Evolutionary conservation across 2,888 invertebrate genomes (phyloP), one percentile per base, ranked within the genome.

Genomic region (Pyrrhia umbra): DNA sequence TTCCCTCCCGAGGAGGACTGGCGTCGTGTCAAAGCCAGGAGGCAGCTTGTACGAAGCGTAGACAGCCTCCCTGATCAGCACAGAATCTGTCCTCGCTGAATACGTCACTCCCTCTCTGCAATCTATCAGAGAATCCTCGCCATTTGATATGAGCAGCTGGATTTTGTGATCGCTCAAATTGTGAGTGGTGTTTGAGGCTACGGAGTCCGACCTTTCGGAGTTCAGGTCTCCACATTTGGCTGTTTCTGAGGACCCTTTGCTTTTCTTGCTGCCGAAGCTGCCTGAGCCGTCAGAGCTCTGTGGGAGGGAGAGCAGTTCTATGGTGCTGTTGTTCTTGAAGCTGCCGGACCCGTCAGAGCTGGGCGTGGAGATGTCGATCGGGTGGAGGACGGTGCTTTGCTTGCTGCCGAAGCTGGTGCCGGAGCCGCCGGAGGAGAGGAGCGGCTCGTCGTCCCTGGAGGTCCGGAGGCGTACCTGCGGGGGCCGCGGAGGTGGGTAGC

Each of bases 401-500:
- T 93, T 93, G 89, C 93, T 94, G 81, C 90, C 89, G 84, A 90
- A 94, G 85, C 93, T 94, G 70, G 93, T 93, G 70, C 92, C 90
- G 10, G 94, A 94, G 34, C 93, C 92, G 46, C 90, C 92, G 59
- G 94, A 93, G 57, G 93, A 92, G 46, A 94, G 87, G 30, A 93
- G 91, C 58, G 95, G 94, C 86, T 96, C 95, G 85, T 96, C 94
- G 83, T 94, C 94, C 79, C 92, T 88, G 84, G 85, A 82, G 86
- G 89, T 84, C 77, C 92, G 93, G 72, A 90, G 90, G 79, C 93
- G 94, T 94, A 96, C 96, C 96, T 96, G 96, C 77, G 96, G 95
- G 79, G 96, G 96, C 82, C 97, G 96, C 56, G 97, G 97, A 50
- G 98, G 97, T 73, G 98, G 98, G 96, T 98, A 98, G 85, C 98